Evolutionary conservation across 2,797 vertebrate species (phyloP), one percentile per base, ranked within the genome.

Genomic region (Aselliscus stoliczkanus): DNA sequence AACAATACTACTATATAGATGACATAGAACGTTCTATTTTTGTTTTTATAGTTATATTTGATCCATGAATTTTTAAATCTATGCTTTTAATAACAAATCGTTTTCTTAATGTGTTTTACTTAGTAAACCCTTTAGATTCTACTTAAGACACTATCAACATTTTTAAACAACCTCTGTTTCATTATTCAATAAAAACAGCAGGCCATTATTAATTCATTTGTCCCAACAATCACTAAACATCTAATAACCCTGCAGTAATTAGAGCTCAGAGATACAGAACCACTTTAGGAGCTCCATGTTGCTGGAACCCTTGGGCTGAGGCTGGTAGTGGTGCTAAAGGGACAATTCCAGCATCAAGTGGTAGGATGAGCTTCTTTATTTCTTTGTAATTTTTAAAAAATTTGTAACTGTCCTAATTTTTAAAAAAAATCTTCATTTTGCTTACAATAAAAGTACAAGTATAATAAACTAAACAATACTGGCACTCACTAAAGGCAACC

Each of bases 111-210:
- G 72, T 52, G 76, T 56, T 91, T 96, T 93, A 69, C 21, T 79
- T 94, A 60, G 27, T 67, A 91, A 95, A 76, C 14, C n/a, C 62
- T 79, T 79, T 72, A 84, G 67, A 77, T 88, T 93, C 87, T 88
- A 80, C 25, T n/a, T 39, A 56, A 93, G 54, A 73, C 56, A 54
- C 29, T 54, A 72, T 18, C 62, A 96, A 89, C 31, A 79, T 54
- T 76, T 92, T 69, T 39, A 88, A 97, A 88, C 58, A 91, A 70
- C 62, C 44, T 83, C 4, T 47, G 44, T 47, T 44, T 92, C 81
- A 54, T 94, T 92, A 90, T 87, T 92, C 84, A 96, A 90, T 60
- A 84, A 72, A 86, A 92, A 95, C 75, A 85, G 80, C 47, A 96
- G 90, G 62, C 34, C 47, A 81, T 81, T 96, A 93, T 97, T 87